Percentiles rank a stretch among this genome's conserved stretches.
Evolutionary conservation across 2,113 vertebrate genomes (phyloP).

Genomic region (Narcine bancroftii): DNA sequence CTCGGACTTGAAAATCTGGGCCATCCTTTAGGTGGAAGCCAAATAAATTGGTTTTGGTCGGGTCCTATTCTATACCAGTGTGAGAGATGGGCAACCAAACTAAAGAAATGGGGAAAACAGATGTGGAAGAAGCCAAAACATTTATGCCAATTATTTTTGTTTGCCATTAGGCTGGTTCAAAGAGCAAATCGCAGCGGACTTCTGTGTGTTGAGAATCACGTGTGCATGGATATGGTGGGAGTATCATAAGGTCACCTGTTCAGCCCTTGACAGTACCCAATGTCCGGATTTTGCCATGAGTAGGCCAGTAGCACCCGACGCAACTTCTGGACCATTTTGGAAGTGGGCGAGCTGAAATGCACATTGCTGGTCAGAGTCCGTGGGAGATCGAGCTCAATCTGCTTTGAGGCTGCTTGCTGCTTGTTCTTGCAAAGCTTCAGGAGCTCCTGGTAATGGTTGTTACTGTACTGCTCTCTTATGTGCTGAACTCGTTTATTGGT

Average conservation of each 20-base stretch:
- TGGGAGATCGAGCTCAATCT: constrained; percentile 88
- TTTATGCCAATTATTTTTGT: no score
- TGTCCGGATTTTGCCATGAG: constrained; percentile 82
- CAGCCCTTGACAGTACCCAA: constrained; percentile 91
- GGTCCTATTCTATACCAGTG: no score
- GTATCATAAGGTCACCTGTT: constrained; percentile 65
- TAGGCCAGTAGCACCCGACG: constrained; percentile 78
- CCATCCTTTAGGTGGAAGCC: no score
- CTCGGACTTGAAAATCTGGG: no score
- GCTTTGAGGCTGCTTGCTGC: constrained; percentile 67
- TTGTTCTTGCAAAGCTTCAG: constrained; percentile 58
- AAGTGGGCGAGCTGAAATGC: constrained; percentile 73
- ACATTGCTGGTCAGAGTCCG: constrained; percentile 85
- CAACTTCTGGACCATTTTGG: constrained; percentile 70
- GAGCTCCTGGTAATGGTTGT: constrained; percentile 64
- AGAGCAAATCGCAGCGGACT: no score
- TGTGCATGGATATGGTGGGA: no score
- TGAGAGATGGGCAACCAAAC: no score
- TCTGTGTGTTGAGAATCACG: neutral
- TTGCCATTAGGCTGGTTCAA: no score
- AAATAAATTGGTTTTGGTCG: no score
- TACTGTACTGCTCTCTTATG: constrained; percentile 45
- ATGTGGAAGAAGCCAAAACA: no score
- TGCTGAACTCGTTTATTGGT: constrained; percentile 53
- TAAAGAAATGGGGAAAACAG: no score